Conservation (phyloP, 2,797 vertebrate species). For the Leuciscus waleckii region DNA sequence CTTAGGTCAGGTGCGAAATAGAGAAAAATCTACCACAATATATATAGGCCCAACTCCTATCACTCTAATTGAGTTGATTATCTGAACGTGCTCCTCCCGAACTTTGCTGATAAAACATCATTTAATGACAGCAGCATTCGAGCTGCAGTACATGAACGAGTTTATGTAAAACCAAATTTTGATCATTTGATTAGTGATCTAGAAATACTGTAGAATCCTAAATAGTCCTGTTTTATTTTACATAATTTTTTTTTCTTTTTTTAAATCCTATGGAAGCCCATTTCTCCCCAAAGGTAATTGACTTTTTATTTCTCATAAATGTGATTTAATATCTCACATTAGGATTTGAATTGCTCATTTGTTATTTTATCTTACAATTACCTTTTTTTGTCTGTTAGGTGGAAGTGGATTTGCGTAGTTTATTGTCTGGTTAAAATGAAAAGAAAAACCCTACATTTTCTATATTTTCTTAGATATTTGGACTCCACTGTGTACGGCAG, state of each 20-base stretch:
- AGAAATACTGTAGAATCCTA: background rate
- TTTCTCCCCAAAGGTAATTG: background rate
- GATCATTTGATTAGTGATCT: background rate
- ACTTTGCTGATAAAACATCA: too few species aligned
- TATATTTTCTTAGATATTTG: background rate
- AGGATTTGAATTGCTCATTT: background rate
- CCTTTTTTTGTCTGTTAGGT: background rate
- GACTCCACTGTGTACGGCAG: too few species aligned
- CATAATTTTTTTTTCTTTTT: background rate
- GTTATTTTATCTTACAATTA: background rate
- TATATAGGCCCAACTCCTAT: too few species aligned
- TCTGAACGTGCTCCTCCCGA: too few species aligned
- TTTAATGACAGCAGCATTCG: background rate
- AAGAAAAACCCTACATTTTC: background rate
- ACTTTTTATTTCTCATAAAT: background rate
- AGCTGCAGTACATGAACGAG: background rate
- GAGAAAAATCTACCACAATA: too few species aligned
- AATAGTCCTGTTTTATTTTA: background rate
- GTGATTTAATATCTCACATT: background rate
- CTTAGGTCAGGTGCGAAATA: too few species aligned
- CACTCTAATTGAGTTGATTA: too few species aligned
- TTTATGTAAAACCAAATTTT: background rate
- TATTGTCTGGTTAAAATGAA: background rate
- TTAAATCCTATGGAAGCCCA: too few species aligned
- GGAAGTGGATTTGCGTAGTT: background rate